Percentiles rank a stretch among this genome's conserved stretches.
phyloP scores from a whole-genome alignment of 1,140 invertebrate species.

The Nephotettix cincticeps region DNA sequence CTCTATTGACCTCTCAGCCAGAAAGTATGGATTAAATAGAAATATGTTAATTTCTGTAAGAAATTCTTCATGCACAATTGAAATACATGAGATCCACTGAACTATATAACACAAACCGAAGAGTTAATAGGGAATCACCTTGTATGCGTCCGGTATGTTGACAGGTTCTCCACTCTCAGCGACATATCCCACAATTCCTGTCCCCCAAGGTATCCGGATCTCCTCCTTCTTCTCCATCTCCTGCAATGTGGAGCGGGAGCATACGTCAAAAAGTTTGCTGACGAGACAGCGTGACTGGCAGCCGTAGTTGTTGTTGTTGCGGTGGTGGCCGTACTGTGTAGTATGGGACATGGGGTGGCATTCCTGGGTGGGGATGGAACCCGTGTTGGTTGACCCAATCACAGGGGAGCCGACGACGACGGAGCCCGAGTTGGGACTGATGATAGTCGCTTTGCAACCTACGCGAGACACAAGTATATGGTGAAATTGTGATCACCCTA shows the following conservation, averaged over 20 bases:
- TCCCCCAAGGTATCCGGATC: constrained; percentile 87
- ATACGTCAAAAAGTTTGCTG: constrained; percentile 93
- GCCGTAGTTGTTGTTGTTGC: constrained; percentile 24
- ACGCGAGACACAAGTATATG: background rate
- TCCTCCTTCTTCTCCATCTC: constrained; percentile 91
- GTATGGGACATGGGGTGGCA: constrained; percentile 11
- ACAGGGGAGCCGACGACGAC: constrained; percentile 35
- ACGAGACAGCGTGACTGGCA: constrained; percentile 66
- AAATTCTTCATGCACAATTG: no score
- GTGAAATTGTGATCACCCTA: no score
- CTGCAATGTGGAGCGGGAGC: constrained; percentile 82
- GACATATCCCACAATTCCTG: constrained; percentile 91
- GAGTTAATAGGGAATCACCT: no score
- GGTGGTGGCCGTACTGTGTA: constrained; percentile 9
- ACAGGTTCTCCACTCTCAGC: constrained; percentile 89
- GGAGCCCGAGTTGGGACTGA: constrained; percentile 28
- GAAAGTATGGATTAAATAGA: no score
- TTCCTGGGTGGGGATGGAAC: background rate
- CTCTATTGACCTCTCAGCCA: no score
- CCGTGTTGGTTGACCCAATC: constrained; percentile 33
- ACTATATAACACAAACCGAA: no score
- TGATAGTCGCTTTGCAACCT: constrained; percentile 3
- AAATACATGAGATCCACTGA: no score
- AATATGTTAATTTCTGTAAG: no score
- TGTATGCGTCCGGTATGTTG: constrained; percentile 94